A percentile compares a stretch with the other conserved stretches of the same genome.
phyloP scores from a whole-genome alignment of 2,888 invertebrate genomes.

The Ryuthela nishihirai region DNA sequence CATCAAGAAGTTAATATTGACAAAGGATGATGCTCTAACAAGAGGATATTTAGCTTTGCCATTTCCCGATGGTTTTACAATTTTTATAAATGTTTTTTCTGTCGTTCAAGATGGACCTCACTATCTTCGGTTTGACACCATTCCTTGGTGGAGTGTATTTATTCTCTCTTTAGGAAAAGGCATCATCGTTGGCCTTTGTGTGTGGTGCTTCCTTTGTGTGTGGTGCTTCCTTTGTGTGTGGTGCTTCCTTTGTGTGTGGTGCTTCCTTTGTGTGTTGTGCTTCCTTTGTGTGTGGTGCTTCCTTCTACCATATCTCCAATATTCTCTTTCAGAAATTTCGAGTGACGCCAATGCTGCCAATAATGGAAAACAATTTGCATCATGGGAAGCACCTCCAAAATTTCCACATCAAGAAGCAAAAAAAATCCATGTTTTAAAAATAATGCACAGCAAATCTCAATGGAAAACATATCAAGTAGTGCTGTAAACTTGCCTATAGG shows the following conservation, averaged over 20 bases:
- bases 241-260: no score
- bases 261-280: no score
- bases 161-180: conserved; percentile 65
- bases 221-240: no score
- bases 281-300: no score
- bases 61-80: conserved; percentile 85
- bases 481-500: no score
- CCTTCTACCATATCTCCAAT: no score
- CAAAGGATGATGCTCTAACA: conserved; percentile 67
- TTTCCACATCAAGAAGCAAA: conserved; percentile 26
- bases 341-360: no score
- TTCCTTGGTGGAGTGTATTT: conserved; percentile 80
- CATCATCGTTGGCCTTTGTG: conserved; percentile 64
- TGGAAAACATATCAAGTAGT: conserved; percentile 16
- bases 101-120: conserved; percentile 91
- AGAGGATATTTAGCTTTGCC: conserved; percentile 82
- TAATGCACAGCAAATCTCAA: conserved; percentile 28
- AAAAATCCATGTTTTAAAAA: conserved; percentile 25
- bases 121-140: conserved; percentile 60
- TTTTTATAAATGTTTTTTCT: conserved; percentile 89
- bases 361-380: no score
- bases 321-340: no score
- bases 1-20: conserved; percentile 74
- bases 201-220: conserved; percentile 64
- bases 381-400: conserved; percentile 28